These are phyloP conservation scores for Notothenia rossii DNA, from an alignment of 2,113 vertebrate genomes.

Conservation along the genomic window DNA sequence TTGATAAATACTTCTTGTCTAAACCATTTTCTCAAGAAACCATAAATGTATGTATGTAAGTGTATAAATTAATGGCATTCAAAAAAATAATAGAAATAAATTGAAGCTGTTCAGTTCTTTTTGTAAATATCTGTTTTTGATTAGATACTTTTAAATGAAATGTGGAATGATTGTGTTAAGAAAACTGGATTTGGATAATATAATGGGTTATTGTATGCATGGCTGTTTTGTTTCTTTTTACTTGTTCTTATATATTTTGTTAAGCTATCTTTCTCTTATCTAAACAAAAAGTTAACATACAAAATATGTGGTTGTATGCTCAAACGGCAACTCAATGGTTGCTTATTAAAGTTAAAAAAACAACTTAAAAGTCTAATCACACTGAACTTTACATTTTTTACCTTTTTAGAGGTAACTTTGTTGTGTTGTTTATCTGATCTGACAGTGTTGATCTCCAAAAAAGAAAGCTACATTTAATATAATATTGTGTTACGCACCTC, in stretches of 20 bases:
- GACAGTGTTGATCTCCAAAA: neutral
- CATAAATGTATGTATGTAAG: neutral
- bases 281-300: too few species aligned
- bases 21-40: neutral
- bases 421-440: neutral
- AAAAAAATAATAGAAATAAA: too few species aligned
- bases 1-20: neutral
- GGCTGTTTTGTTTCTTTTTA: too few species aligned
- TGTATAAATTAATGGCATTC: neutral
- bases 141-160: neutral
- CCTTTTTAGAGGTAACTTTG: neutral
- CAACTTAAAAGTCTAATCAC: neutral
- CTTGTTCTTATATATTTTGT: too few species aligned
- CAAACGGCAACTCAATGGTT: too few species aligned
- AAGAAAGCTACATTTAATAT: neutral
- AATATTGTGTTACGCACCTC: conserved; percentile 47
- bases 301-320: too few species aligned
- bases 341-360: too few species aligned
- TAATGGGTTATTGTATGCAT: too few species aligned
- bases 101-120: too few species aligned
- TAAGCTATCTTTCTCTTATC: too few species aligned
- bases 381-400: neutral
- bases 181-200: too few species aligned
- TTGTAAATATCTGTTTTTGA: neutral
- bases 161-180: neutral